These are phyloP conservation scores for Idris sp. DNA, from an alignment of 1,140 invertebrate species.

Conservation along the genomic window DNA sequence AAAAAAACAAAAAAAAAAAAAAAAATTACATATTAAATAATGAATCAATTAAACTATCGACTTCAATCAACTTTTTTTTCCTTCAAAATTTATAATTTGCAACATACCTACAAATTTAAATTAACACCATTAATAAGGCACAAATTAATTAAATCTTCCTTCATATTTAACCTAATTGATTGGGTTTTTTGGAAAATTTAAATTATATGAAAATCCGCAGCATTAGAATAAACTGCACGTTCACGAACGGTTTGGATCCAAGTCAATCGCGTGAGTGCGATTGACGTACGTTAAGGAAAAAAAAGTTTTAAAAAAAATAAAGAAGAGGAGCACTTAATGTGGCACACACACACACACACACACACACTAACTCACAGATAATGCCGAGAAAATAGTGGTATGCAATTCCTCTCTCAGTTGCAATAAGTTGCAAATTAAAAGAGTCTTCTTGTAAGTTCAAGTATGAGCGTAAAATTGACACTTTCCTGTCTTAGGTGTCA, in stretches of 20 bases:
- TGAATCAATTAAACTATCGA: too few species aligned
- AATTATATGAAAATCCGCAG: background rate
- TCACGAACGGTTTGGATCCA: slow-evolving; percentile 27
- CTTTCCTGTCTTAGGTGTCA: slow-evolving; percentile 49
- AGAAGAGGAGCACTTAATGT: slow-evolving; percentile 47
- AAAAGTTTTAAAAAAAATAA: too few species aligned
- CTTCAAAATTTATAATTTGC: too few species aligned
- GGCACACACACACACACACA: slow-evolving; percentile 10
- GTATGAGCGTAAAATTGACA: slow-evolving; percentile 34
- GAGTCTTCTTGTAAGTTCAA: slow-evolving; percentile 7
- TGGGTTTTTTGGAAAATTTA: too few species aligned
- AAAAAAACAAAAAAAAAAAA: too few species aligned
- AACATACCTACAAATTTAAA: too few species aligned
- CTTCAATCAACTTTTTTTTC: too few species aligned
- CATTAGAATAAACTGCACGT: slow-evolving; percentile 27
- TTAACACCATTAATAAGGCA: too few species aligned
- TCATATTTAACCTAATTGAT: too few species aligned
- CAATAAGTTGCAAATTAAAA: slow-evolving; percentile 58
- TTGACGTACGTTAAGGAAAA: slow-evolving; percentile 27
- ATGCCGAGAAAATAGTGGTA: slow-evolving; percentile 36
- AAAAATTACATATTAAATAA: too few species aligned
- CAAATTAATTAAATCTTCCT: too few species aligned
- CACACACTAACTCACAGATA: too few species aligned
- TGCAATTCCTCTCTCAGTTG: slow-evolving; percentile 42
- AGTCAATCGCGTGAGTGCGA: slow-evolving; percentile 43